A percentile compares a stretch with the other conserved stretches of the same genome.
Conservation (phyloP, 2,113 vertebrate genomes). For the Eublepharis macularius region DNA sequence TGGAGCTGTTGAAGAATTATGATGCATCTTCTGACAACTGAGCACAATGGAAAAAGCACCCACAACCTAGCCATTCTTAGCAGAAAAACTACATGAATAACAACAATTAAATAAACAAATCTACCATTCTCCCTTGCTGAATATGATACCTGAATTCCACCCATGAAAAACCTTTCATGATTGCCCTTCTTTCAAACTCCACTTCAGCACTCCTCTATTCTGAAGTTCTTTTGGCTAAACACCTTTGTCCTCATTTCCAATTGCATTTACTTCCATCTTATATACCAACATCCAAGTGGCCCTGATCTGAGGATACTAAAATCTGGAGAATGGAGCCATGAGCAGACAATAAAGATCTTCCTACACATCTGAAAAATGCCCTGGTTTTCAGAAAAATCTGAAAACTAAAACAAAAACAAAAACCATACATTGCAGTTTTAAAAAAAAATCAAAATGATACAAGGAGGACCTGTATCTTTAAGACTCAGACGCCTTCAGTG, state of each 20-base stretch:
- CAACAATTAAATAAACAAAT: background rate
- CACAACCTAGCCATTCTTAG: background rate
- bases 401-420: too few relatives aligned
- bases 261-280: too few relatives aligned
- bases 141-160: background rate
- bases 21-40: background rate
- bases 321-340: too few relatives aligned
- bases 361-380: too few relatives aligned
- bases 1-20: background rate
- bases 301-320: too few relatives aligned
- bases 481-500: too few relatives aligned
- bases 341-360: too few relatives aligned
- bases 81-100: background rate
- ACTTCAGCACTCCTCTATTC: background rate
- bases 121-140: background rate
- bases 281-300: too few relatives aligned
- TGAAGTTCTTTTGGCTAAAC: background rate
- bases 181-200: background rate
- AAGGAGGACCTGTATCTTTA: too few relatives aligned
- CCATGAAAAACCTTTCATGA: background rate
- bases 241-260: background rate
- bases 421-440: too few relatives aligned
- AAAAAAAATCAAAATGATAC: too few relatives aligned
- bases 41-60: background rate
- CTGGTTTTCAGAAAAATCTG: too few relatives aligned